A percentile compares a stretch with the other conserved stretches of the same genome.
These are phyloP conservation scores for Scaptodrosophila lebanonensis DNA, from an alignment of 1,140 invertebrate genomes.

Conservation along the genomic window DNA sequence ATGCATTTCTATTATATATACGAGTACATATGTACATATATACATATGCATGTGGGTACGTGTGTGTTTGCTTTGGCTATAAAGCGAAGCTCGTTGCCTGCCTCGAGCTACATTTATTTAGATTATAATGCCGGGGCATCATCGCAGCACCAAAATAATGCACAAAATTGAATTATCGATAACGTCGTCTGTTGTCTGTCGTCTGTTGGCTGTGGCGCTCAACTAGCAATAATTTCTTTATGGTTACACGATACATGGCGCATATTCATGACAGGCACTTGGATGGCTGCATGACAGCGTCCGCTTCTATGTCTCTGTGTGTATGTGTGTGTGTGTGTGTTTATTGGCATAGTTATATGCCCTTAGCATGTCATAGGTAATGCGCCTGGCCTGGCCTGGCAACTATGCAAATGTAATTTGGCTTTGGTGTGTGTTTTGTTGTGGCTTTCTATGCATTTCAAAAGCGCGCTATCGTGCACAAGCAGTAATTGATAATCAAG, in stretches of 20 bases:
- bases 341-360: no score
- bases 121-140: conserved; percentile 62
- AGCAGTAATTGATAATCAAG: conserved; percentile 44
- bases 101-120: conserved; percentile 66
- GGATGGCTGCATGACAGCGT: no score
- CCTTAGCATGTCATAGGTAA: conserved; percentile 19
- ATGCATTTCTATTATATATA: no score
- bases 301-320: no score
- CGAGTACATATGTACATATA: no score
- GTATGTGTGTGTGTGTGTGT: no score
- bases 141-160: conserved; percentile 68
- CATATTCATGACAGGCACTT: conserved; percentile 17
- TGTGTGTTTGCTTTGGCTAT: conserved; percentile 2
- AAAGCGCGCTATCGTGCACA: no score
- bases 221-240: conserved; percentile 64
- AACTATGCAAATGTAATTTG: conserved; percentile 65
- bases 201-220: conserved; percentile 37
- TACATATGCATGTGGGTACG: conserved; percentile 16
- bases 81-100: conserved; percentile 4
- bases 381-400: conserved; percentile 34
- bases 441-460: conserved; percentile 11
- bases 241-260: conserved; percentile 46
- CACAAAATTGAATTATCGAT: conserved; percentile 74
- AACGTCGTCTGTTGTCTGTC: conserved; percentile 37
- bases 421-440: conserved; percentile 21